Base-by-base conservation (phyloP, 2,113 vertebrate species). In the Hippolais icterina region DNA sequence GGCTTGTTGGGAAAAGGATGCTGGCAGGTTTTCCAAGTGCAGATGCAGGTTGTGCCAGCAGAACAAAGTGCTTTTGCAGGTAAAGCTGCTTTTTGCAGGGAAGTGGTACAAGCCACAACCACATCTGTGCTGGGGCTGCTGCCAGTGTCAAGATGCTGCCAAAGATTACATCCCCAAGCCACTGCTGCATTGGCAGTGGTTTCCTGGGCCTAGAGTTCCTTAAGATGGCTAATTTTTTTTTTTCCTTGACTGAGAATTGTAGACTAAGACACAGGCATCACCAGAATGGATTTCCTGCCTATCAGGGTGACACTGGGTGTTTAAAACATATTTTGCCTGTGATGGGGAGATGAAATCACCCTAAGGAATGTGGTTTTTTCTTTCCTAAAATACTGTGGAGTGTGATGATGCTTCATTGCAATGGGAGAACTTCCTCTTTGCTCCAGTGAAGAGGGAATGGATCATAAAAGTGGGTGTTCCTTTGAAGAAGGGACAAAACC, bases 1-100 rank as follows among this genome's bases (percentile, higher is more conserved):
- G 91, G 70, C 93, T 94, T 92, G 91, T 91, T 93, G 93, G 84
- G 87, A 28, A 49, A 19, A 89, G 78, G 83, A 54, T 94, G 61
- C 87, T 97, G 96, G 96, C 93, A 96, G 89, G 7, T 50, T 50
- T 71, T 93, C 74, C 31, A 64, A 71, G 91, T 89, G 86, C 91
- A 97, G 89, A 78, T 92, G 65, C n/a, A 82, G 87, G 29, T 89
- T 90, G 64, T 95, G 96, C 95, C 87, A 95, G 87, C 47, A 93
- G 90, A 69, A 82, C 65, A 77, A 83, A 94, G 89, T 91, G 57
- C 91, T 97, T 87, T 82, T 95, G 96, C 93, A 95, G 94, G 94
- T 95, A 89, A 35, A 79, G 93, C 77, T 87, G 82, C 66, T 93
- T 83, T 82, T 81, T 93, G 91, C 70, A 70, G 76, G 83, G 65